A percentile compares a stretch with the other conserved stretches of the same genome.
These are phyloP conservation scores for Geophilus truncorum DNA, from an alignment of 2,888 invertebrate genomes.

Conservation along the genomic window DNA sequence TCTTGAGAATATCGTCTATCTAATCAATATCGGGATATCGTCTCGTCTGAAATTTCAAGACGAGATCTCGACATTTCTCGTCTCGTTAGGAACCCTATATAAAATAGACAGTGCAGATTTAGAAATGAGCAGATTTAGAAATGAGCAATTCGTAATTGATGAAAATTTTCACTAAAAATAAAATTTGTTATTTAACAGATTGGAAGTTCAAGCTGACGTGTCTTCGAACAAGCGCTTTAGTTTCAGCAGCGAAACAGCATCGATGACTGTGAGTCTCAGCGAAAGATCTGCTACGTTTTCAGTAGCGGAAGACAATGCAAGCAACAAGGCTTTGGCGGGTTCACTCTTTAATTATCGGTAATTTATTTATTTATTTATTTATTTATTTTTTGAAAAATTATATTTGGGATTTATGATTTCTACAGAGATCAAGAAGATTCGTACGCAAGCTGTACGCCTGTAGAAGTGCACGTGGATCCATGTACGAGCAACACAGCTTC, in stretches of 20 bases:
- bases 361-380: background rate
- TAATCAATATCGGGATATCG: too few relatives aligned
- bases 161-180: too few relatives aligned
- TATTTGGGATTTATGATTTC: background rate
- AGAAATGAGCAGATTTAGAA: too few relatives aligned
- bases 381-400: background rate
- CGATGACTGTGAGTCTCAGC: conserved; percentile 59
- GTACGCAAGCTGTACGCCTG: conserved; percentile 38
- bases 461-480: conserved; percentile 42
- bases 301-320: conserved; percentile 61
- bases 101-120: too few relatives aligned
- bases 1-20: too few relatives aligned
- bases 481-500: background rate
- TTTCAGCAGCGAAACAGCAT: conserved; percentile 62
- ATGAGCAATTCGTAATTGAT: too few relatives aligned
- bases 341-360: conserved; percentile 62
- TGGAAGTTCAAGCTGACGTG: conserved; percentile 70
- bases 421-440: conserved; percentile 28
- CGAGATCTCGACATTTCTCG: too few relatives aligned
- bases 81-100: too few relatives aligned
- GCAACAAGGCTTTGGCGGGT: conserved; percentile 70
- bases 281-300: conserved; percentile 63
- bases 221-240: conserved; percentile 56
- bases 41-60: too few relatives aligned
- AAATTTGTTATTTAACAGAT: conserved; percentile 48